A percentile compares a stretch with the other conserved stretches of the same genome.
phyloP scores from a whole-genome alignment of 2,888 invertebrate species.

The Aradus depressus region DNA sequence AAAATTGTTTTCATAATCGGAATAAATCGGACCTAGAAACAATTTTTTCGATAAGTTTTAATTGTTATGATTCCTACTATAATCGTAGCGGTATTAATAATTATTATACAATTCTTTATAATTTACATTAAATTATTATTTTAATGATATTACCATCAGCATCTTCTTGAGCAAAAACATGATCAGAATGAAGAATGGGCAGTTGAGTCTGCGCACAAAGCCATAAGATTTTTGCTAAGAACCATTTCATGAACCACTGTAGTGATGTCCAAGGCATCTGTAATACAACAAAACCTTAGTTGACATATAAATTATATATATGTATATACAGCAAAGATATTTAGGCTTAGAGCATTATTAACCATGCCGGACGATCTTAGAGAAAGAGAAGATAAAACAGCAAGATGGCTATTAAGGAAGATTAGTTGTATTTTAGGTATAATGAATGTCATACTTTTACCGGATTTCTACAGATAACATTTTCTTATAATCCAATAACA shows the following conservation, averaged over 20 bases:
- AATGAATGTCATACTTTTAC: no score
- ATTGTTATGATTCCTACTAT: not conserved
- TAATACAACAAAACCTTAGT: conserved; percentile 13
- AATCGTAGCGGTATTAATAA: not conserved
- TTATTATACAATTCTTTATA: not conserved
- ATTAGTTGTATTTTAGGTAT: no score
- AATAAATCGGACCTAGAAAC: conserved; percentile 9
- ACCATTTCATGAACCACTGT: conserved; percentile 45
- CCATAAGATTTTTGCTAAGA: conserved; percentile 36
- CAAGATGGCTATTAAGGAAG: no score
- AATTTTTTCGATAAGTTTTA: no score
- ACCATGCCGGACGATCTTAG: no score
- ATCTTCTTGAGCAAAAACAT: conserved; percentile 30
- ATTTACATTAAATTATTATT: not conserved
- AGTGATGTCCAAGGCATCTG: conserved; percentile 43
- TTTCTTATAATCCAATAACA: no score
- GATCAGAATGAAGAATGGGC: conserved; percentile 24
- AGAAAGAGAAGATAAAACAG: no score
- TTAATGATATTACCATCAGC: conserved; percentile 30
- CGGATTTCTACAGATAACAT: no score
- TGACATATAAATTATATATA: no score
- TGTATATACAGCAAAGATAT: no score
- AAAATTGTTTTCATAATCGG: conserved; percentile 12
- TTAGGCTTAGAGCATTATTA: no score
- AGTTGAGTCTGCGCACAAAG: conserved; percentile 33